Percentiles rank a stretch among this genome's conserved stretches.
These are phyloP conservation scores for Ctenoplectra terminalis DNA, from an alignment of 1,140 invertebrate genomes.

Conservation along the genomic window DNA sequence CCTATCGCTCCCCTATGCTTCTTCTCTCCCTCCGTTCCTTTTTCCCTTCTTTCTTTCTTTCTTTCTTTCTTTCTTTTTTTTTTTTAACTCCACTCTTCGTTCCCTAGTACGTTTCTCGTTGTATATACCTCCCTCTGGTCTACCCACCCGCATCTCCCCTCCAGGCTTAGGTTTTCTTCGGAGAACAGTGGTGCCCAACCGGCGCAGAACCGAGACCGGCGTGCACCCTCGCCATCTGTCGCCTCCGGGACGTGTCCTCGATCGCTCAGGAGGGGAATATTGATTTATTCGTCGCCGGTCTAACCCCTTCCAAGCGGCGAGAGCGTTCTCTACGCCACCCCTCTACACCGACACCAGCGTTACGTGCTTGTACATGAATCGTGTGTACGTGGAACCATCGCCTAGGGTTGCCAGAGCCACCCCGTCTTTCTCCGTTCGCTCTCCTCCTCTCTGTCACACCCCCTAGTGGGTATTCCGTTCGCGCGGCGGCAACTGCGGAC, in stretches of 20 bases:
- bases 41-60: background rate
- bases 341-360: background rate
- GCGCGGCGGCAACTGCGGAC: slow-evolving; percentile 17
- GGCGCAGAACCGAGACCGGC: slow-evolving; percentile 20
- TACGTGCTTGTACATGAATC: background rate
- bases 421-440: background rate
- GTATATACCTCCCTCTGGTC: slow-evolving; percentile 9
- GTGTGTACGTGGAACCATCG: background rate
- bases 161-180: slow-evolving; percentile 28
- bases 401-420: slow-evolving; percentile 31
- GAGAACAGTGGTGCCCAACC: slow-evolving; percentile 60
- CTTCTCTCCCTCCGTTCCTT: slow-evolving; percentile 38
- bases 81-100: slow-evolving; percentile 8
- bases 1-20: background rate
- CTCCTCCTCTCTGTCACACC: slow-evolving; percentile 2
- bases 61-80: slow-evolving; percentile 5
- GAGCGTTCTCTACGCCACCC: slow-evolving; percentile 38
- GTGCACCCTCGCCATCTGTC: slow-evolving; percentile 66
- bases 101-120: slow-evolving; percentile 24
- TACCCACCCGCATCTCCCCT: slow-evolving; percentile 45
- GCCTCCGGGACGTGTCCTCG: slow-evolving; percentile 60
- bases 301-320: slow-evolving; percentile 53
- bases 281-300: slow-evolving; percentile 66
- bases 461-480: slow-evolving; percentile 37
- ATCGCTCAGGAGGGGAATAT: slow-evolving; percentile 67